Evolutionary conservation across 2,888 invertebrate genomes (phyloP).

Genomic region (Drosophila nr. perissopoda): DNA sequence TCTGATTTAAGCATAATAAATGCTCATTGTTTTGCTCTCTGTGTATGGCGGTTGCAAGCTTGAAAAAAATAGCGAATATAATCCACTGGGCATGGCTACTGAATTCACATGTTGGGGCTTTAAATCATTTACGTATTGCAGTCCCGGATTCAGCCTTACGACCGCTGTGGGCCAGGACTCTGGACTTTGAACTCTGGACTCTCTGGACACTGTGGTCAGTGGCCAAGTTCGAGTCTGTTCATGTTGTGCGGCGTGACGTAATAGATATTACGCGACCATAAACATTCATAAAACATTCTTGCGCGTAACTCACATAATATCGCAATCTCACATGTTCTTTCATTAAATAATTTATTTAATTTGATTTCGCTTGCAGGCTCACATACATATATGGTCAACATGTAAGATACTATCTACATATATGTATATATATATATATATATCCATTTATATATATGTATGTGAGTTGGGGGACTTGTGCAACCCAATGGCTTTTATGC

Average conservation of each 20-base stretch:
- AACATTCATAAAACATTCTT: slow-evolving; percentile 81
- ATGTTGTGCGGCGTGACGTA: slow-evolving; percentile 68
- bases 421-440: background rate
- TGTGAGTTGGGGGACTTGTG: slow-evolving; percentile 12
- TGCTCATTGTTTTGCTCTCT: background rate
- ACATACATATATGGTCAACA: slow-evolving; percentile 15
- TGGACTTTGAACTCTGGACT: background rate
- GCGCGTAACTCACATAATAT: slow-evolving; percentile 79
- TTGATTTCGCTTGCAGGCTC: slow-evolving; percentile 60
- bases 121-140: slow-evolving; percentile 59
- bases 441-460: background rate
- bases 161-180: slow-evolving; percentile 49
- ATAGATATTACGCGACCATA: slow-evolving; percentile 79
- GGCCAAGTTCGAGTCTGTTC: slow-evolving; percentile 7
- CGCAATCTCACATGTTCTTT: slow-evolving; percentile 73
- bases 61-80: background rate
- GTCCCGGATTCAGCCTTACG: slow-evolving; percentile 51
- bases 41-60: background rate
- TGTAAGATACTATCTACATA: slow-evolving; percentile 5
- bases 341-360: slow-evolving; percentile 81
- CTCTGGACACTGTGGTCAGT: background rate
- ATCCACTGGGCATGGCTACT: slow-evolving; percentile 1
- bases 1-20: background rate
- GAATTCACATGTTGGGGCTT: slow-evolving; percentile 24
- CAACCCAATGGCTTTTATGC: slow-evolving; percentile 68